phyloP scores from a whole-genome alignment of 1,140 invertebrate species.

The Drosophila ananassae region DNA sequence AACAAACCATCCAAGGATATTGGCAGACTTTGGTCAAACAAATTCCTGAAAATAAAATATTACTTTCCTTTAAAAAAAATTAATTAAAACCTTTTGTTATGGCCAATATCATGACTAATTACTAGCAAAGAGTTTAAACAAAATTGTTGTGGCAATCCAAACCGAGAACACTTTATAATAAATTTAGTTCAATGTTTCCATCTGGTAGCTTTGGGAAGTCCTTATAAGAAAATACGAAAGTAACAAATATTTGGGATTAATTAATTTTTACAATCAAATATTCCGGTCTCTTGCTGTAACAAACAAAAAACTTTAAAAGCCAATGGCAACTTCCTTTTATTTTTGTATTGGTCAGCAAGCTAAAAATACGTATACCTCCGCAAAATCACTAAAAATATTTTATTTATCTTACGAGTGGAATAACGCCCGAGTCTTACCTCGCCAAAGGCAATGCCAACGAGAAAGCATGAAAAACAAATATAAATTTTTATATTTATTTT shows the following conservation, averaged over 20 bases:
- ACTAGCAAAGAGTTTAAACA: too few relatives aligned
- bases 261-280: not conserved
- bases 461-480: conserved; percentile 74
- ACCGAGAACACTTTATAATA: too few relatives aligned
- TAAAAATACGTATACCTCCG: conserved; percentile 28
- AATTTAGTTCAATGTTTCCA: too few relatives aligned
- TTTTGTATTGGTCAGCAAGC: conserved; percentile 40
- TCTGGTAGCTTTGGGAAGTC: too few relatives aligned
- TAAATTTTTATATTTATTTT: conserved; percentile 48
- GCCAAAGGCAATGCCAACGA: conserved; percentile 59
- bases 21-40: too few relatives aligned
- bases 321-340: conserved; percentile 17
- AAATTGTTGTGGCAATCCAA: too few relatives aligned
- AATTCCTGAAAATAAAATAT: too few relatives aligned
- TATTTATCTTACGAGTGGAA: conserved; percentile 56
- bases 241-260: too few relatives aligned
- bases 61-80: too few relatives aligned
- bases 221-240: too few relatives aligned
- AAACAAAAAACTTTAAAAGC: conserved; percentile 21
- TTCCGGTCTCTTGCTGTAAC: not conserved
- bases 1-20: not conserved
- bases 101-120: too few relatives aligned
- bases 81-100: too few relatives aligned
- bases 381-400: conserved; percentile 47
- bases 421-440: conserved; percentile 59